Base-by-base conservation (phyloP, 2,888 invertebrate species). In the Romanomermis culicivorax region DNA sequence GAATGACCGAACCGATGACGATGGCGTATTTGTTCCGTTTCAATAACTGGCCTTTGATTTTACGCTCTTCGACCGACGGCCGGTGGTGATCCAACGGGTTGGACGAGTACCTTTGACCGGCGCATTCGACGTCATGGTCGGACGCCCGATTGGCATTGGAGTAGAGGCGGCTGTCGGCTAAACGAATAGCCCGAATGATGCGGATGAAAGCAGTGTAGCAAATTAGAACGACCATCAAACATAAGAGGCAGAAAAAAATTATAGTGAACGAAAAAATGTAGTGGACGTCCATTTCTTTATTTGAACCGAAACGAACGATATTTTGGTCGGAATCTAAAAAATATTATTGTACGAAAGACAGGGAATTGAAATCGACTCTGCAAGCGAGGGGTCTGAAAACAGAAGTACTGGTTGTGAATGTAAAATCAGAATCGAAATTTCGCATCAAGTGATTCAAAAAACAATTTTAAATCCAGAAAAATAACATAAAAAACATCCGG, bases 1-100 rank as follows among this genome's bases (percentile, higher is more conserved):
- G 36, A 14, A 63, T 61, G n/a, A 64, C 63, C 45, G 56, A 58
- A 27, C 64, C 64, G 50, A 64, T 63, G 42, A 63, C 63, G 11
- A 63, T 42, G 7, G 61, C 62, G 56, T 62, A 63, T 52, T 62
- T 63, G 55, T 60, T 57, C 20, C 64, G 58, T 54, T 52, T 52
- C 52, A 52, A 2, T 26, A 52, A 29, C 43, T 52, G 52, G n/a
- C 42, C 3, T 11, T 43, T 52, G 20, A 45, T 23, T 11, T 23
- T 11, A n/a, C 45, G 11, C 4, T n/a, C 45, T 11, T 45, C 45
- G 23, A 11, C 11, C 11, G 45, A 45, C 36, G 36, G 36, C 36
- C 36, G 36, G 36, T 36, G 36, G 17, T 48, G 27, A 48, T n/a
- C 48, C 7, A 14, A 48, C 7, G 48, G 48, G n/a, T 11, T 25